A percentile compares a stretch with the other conserved stretches of the same genome.
Conservation (phyloP, 2,888 invertebrate genomes). For the Parochlus steinenii region DNA sequence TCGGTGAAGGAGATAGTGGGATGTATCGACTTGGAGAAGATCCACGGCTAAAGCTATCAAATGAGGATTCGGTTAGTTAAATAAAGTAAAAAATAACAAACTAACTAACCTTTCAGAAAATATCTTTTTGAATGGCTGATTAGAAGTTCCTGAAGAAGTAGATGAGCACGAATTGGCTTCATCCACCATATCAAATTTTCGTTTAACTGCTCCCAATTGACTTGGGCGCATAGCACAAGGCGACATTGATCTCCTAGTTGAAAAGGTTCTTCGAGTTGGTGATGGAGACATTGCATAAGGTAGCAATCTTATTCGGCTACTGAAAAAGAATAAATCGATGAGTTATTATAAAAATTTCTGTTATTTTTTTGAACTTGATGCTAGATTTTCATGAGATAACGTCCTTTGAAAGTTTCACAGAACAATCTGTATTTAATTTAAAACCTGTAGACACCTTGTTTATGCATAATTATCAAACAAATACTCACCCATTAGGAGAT, state of each 20-base stretch:
- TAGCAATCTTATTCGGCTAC: slow-evolving; percentile 24
- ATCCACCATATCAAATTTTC: slow-evolving; percentile 31
- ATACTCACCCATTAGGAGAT: slow-evolving; percentile 38
- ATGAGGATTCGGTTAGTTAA: background rate
- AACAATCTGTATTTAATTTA: too few relatives aligned
- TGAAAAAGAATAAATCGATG: slow-evolving; percentile 14
- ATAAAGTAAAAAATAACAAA: background rate
- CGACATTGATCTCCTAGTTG: slow-evolving; percentile 69
- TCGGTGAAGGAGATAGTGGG: slow-evolving; percentile 27
- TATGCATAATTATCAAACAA: slow-evolving; percentile 31
- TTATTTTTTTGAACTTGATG: too few relatives aligned
- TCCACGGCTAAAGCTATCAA: slow-evolving; percentile 22
- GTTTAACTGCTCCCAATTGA: slow-evolving; percentile 46
- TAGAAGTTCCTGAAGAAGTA: slow-evolving; percentile 16
- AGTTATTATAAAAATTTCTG: slow-evolving; percentile 8
- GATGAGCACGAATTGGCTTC: slow-evolving; percentile 23
- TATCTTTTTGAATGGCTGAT: slow-evolving; percentile 28
- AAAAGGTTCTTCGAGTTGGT: slow-evolving; percentile 67
- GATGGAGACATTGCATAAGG: slow-evolving; percentile 56
- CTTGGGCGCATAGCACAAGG: slow-evolving; percentile 74
- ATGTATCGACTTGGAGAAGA: slow-evolving; percentile 30
- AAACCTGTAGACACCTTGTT: too few relatives aligned
- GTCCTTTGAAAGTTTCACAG: too few relatives aligned
- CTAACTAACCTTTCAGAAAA: slow-evolving; percentile 25
- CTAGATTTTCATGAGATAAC: too few relatives aligned